Conservation (phyloP, 1,140 invertebrate genomes). For the Drosophila grimshawi region DNA sequence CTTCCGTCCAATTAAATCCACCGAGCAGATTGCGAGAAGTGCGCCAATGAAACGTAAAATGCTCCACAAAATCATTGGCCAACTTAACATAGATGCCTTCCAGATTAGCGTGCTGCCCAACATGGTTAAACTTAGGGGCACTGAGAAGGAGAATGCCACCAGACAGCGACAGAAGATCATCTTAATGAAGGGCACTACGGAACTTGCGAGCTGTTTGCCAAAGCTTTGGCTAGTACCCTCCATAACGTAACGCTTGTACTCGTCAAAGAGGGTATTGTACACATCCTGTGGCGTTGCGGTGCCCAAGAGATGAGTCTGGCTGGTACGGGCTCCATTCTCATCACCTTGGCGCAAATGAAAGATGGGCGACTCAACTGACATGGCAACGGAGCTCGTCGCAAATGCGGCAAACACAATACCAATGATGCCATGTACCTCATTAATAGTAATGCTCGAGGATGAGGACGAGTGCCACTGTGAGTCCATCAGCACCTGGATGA, state of each 20-base stretch:
- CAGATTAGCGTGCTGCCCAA: constrained; percentile 25
- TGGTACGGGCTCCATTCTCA: constrained; percentile 33
- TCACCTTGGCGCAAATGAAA: constrained; percentile 45
- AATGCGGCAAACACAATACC: constrained; percentile 45
- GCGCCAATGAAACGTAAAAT: constrained; percentile 49
- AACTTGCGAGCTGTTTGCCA: constrained; percentile 8
- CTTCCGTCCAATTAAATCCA: constrained; percentile 56
- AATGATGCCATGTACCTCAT: constrained; percentile 57
- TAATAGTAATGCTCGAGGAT: constrained; percentile 14
- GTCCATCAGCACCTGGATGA: constrained; percentile 54
- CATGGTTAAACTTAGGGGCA: constrained; percentile 42
- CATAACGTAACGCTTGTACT: constrained; percentile 48
- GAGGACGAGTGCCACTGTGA: constrained; percentile 36
- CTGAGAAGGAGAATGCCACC: constrained; percentile 57
- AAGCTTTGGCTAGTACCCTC: constrained; percentile 28
- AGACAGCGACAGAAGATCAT: constrained; percentile 48
- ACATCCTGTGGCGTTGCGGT: constrained; percentile 19
- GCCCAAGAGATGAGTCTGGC: constrained; percentile 36
- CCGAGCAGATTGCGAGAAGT: constrained; percentile 14
- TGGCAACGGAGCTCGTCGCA: constrained; percentile 18
- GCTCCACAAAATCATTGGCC: constrained; percentile 46
- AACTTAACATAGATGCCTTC: constrained; percentile 13
- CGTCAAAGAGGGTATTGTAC: constrained; percentile 24
- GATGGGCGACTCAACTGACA: constrained; percentile 53
- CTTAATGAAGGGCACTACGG: constrained; percentile 43